These are phyloP conservation scores for Dermolepida albohirtum DNA, from an alignment of 2,888 invertebrate genomes.

Conservation along the genomic window DNA sequence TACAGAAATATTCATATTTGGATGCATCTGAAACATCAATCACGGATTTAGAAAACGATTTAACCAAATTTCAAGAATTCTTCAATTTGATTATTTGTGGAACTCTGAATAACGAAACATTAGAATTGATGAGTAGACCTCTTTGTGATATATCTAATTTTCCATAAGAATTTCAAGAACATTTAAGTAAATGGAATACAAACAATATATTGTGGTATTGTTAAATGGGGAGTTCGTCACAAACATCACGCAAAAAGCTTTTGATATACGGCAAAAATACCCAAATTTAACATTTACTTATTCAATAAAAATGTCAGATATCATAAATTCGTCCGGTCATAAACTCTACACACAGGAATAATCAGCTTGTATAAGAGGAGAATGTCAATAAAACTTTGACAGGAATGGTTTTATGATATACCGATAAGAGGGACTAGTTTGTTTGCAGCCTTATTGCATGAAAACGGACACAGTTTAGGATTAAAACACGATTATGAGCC, in stretches of 20 bases:
- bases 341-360: too few relatives aligned
- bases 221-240: background rate
- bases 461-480: too few relatives aligned
- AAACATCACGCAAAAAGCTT: background rate
- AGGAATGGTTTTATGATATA: too few relatives aligned
- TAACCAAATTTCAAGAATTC: constrained; percentile 17
- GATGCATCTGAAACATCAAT: background rate
- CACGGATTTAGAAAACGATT: background rate
- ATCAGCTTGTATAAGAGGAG: too few relatives aligned
- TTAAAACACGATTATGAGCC: too few relatives aligned
- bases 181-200: constrained; percentile 3
- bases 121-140: constrained; percentile 3
- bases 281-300: too few relatives aligned
- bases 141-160: constrained; percentile 11
- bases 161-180: background rate
- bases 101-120: constrained; percentile 10
- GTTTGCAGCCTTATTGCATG: too few relatives aligned
- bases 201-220: constrained; percentile 12
- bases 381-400: too few relatives aligned
- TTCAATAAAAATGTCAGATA: too few relatives aligned
- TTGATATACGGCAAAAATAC: too few relatives aligned
- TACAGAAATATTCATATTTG: constrained; percentile 9
- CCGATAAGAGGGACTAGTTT: too few relatives aligned
- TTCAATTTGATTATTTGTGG: constrained; percentile 4
- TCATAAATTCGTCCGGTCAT: too few relatives aligned